Evolutionary conservation across 2,797 vertebrate genomes (phyloP).

Genomic region (Amblyopsis hoosieri): DNA sequence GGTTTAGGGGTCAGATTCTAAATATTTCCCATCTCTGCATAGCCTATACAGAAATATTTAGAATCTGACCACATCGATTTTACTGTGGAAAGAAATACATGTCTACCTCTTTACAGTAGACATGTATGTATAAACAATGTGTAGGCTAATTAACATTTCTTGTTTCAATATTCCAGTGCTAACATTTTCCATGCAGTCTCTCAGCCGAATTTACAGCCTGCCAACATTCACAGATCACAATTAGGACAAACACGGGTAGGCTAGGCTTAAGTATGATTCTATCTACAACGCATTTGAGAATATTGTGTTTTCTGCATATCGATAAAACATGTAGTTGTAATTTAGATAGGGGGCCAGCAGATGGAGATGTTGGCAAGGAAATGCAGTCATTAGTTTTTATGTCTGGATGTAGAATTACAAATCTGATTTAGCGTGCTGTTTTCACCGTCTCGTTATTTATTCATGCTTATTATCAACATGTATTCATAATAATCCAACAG

Average conservation of each 20-base stretch:
- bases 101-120: too few species aligned
- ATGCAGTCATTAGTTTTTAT: neutral
- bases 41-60: neutral
- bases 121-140: too few species aligned
- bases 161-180: conserved; percentile 1
- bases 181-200: neutral
- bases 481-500: too few species aligned
- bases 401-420: neutral
- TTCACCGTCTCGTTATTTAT: neutral
- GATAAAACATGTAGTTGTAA: neutral
- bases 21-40: neutral
- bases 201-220: neutral
- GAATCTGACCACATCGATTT: neutral
- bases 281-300: neutral
- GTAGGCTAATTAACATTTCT: neutral
- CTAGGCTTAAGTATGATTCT: neutral
- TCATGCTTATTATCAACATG: neutral
- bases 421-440: conserved; percentile 16
- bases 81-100: neutral
- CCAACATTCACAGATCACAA: neutral
- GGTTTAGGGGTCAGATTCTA: neutral
- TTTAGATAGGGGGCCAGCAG: conserved; percentile 46
- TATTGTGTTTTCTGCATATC: neutral
- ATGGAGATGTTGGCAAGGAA: conserved; percentile 48
- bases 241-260: conserved; percentile 14